Evolutionary conservation across 2,888 invertebrate genomes (phyloP), one percentile per base, ranked within the genome.

Genomic region (Zygothrica quintamaculata): DNA sequence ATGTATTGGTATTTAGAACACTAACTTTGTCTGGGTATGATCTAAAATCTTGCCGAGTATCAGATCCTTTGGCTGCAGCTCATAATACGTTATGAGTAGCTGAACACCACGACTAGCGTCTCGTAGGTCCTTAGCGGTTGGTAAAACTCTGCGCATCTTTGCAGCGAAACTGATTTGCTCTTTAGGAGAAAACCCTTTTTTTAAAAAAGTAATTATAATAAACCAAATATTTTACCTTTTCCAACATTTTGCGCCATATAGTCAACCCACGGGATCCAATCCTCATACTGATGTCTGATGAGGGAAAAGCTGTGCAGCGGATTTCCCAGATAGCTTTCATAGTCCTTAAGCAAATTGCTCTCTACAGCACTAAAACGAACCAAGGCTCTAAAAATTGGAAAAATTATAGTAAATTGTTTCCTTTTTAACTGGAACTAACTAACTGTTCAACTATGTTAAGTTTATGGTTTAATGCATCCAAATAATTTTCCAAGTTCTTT

Each of bases 291-390:
- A 5, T 67, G 56, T 13, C 68, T 43, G 4, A 73, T 46, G 4
- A 72, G 53, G 0, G 34, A 34, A 7, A 74, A 74, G 6, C 43
- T 51, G 15, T 67, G 57, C 1, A 77, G 13, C 0, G 61, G 62
- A 58, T 77, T 77, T 1, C 40, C 51, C 5, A 77, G 37, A 47
- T 67, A 52, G 0, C 34, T 12, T 13, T 67, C 57, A n/a, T 33
- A 18, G 7, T 77, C 50, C 0, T 6, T 3, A 0, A 13, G 31
- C 46, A 56, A 68, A 5, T n/a, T 26, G 3, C 1, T 29, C 8
- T 57, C 34, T 8, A 47, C 36, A 7, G 15, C 9, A n/a, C 11
- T 22, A 18, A 74, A 40, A 3, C 8, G 5, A 4, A 1, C 1
- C 1, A 77, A 15, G 0, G 34, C 61, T 16, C 73, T 73, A 2